Evolutionary conservation across 2,113 vertebrate genomes (phyloP).

Genomic region (Paraplagusia blochii): DNA sequence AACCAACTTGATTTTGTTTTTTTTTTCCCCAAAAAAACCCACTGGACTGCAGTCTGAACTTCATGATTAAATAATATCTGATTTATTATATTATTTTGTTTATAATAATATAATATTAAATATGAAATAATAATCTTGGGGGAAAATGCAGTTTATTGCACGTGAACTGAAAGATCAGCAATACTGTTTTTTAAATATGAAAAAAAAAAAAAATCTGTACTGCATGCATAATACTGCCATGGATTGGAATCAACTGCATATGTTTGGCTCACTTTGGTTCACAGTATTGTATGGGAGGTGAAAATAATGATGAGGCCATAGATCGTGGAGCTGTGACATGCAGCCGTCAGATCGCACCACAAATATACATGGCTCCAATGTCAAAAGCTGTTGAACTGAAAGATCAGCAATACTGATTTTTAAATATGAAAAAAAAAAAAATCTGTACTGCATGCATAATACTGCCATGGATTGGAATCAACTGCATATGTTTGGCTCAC

Average conservation of each 20-base stretch:
- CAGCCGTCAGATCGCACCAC: slow-evolving; percentile 38
- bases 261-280: slow-evolving; percentile 29
- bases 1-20: too few species aligned
- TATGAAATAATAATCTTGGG: slow-evolving; percentile 37
- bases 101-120: background rate
- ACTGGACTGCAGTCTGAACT: too few species aligned
- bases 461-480: slow-evolving; percentile 24
- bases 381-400: slow-evolving; percentile 30
- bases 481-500: slow-evolving; percentile 17
- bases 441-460: slow-evolving; percentile 45
- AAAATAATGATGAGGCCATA: slow-evolving; percentile 25
- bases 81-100: too few species aligned
- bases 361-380: slow-evolving; percentile 19
- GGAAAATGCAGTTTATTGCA: slow-evolving; percentile 26
- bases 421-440: slow-evolving; percentile 32
- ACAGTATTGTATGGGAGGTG: slow-evolving; percentile 28
- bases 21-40: too few species aligned
- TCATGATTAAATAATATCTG: too few species aligned
- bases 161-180: slow-evolving; percentile 30
- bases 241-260: slow-evolving; percentile 24
- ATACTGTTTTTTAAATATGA: slow-evolving; percentile 23
- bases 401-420: slow-evolving; percentile 17
- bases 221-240: slow-evolving; percentile 44
- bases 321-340: slow-evolving; percentile 56
- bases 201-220: slow-evolving; percentile 23